Evolutionary conservation across 2,888 invertebrate species (phyloP).

Genomic region (Perizoma flavofasciatum): DNA sequence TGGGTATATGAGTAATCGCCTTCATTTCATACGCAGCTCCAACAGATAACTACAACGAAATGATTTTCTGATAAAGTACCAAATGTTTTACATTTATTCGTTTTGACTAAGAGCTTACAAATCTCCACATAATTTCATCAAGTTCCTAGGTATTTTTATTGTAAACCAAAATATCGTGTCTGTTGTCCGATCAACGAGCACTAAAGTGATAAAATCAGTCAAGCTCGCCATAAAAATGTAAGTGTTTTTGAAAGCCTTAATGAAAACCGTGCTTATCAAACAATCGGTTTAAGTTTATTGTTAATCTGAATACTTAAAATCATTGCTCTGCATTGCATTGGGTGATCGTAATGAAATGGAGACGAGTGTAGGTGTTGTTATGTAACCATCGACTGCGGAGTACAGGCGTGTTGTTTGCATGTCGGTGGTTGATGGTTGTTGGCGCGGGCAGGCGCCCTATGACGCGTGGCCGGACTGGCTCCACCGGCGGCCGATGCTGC

Average conservation of each 20-base stretch:
- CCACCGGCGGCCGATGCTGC: constrained; percentile 90
- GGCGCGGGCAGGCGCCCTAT: constrained; percentile 75
- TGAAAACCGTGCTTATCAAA: no score
- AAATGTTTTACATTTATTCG: not conserved
- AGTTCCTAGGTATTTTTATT: no score
- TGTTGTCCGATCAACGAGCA: no score
- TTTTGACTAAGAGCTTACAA: no score
- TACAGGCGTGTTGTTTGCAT: constrained; percentile 79
- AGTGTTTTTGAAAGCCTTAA: no score
- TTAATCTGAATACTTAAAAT: no score
- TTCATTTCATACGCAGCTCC: constrained; percentile 46
- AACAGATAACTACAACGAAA: constrained; percentile 11
- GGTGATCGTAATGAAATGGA: constrained; percentile 41
- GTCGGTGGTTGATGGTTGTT: constrained; percentile 78
- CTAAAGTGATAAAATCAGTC: no score
- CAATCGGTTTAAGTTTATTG: no score
- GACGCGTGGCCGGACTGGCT: constrained; percentile 83
- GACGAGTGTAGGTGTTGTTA: constrained; percentile 42
- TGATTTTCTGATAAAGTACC: not conserved
- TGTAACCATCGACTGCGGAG: constrained; percentile 49
- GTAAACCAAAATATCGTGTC: no score
- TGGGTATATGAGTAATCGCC: constrained; percentile 64
- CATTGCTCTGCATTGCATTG: no score
- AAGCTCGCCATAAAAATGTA: no score
- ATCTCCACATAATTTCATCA: no score